Conservation (phyloP, 2,888 invertebrate species). For the Cephus pygmeus region DNA sequence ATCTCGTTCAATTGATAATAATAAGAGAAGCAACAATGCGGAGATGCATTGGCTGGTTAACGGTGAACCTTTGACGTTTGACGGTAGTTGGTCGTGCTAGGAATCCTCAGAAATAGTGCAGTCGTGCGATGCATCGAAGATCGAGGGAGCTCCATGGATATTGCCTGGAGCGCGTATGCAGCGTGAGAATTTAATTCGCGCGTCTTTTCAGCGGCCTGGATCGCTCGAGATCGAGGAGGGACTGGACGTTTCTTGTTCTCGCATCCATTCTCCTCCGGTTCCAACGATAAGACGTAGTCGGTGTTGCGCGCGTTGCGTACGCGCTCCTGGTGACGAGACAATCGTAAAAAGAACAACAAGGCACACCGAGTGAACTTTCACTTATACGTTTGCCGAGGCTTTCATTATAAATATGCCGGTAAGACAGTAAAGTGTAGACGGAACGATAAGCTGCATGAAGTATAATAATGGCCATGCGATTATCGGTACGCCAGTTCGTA, state of each 20-base stretch:
- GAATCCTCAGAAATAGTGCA: neutral
- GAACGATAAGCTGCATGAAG: constrained; percentile 35
- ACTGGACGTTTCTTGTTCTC: constrained; percentile 20
- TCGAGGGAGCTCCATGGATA: neutral
- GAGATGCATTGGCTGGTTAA: neutral
- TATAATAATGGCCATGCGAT: constrained; percentile 43
- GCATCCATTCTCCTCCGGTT: constrained; percentile 27
- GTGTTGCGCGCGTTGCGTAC: neutral
- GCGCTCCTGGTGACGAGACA: constrained; percentile 10
- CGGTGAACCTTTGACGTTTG: neutral
- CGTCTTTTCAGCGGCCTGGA: constrained; percentile 12
- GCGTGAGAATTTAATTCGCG: constrained; percentile 48
- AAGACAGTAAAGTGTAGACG: constrained; percentile 33
- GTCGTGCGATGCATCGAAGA: neutral
- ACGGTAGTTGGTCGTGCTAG: neutral
- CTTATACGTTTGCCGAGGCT: constrained; percentile 24
- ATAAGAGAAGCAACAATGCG: neutral
- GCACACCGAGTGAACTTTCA: constrained; percentile 44
- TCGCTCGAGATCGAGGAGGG: constrained; percentile 30
- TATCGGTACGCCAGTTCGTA: constrained; percentile 26
- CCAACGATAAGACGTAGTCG: neutral
- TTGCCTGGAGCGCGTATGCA: constrained; percentile 13
- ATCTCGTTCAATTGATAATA: neutral
- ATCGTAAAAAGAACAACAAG: constrained; percentile 14
- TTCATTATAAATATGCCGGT: constrained; percentile 37